Evolutionary conservation across 2,113 vertebrate species (phyloP), one percentile per base, ranked within the genome.

Genomic region (Brachionichthys hirsutus): DNA sequence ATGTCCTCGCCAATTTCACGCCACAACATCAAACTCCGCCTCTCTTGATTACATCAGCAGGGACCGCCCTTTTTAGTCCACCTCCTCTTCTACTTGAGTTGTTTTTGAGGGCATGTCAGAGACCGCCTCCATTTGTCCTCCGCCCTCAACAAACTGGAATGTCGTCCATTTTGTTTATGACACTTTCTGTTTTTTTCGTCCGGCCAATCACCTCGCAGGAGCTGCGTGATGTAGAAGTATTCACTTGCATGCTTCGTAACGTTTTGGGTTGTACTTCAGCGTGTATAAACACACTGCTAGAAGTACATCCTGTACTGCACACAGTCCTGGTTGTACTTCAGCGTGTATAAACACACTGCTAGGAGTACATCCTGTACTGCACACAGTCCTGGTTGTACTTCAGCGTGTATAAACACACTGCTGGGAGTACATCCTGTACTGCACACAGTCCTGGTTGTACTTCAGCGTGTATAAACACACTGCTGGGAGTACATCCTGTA

Each of bases 91-190:
- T 38, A 38, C 36, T 9, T 38, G 6, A 38, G 36, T 38, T 38
- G 94, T 92, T 94, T 95, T 93, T 95, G 42, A 56, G 66, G 48
- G 51, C 54, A 35, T 90, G 92, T 92, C 77, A 91, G 92, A 65
- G 75, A 90, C 85, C 24, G 24, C 24, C 24, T 30, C 24, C 8
- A n/a, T 30, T 30, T 8, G 4, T 30, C 69, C 86, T 76, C 85
- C 86, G 89, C 90, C 91, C 87, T 87, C 13, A 59, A 89, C 86
- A 91, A 91, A 91, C 89, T 91, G 93, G 94, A 94, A 93, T 93
- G 94, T 62, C 62, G 6, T 48, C 40, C 1, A 40, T 44, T 3
- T 63, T 42, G 8, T 15, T 60, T 44, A 16, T 3, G n/a, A n/a
- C n/a, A n/a, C 16, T 7, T 1, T 9, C 13, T 12, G 13, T 38